Evolutionary conservation across 2,797 vertebrate genomes (phyloP).

Genomic region (Atherinosoma microstoma): DNA sequence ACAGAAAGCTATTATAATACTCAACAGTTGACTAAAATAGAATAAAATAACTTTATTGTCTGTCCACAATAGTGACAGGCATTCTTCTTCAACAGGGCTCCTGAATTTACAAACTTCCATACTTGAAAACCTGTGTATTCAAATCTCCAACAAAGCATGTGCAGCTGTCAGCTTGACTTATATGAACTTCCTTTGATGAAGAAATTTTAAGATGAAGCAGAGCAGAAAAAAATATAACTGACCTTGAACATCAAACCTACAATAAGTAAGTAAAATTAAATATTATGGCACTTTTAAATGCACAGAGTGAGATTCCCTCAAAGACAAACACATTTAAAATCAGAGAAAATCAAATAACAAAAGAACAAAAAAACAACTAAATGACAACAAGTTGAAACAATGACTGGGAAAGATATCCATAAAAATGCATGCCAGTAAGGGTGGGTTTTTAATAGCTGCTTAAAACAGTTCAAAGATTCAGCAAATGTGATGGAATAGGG

Average conservation of each 20-base stretch:
- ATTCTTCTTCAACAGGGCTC: too few relatives aligned
- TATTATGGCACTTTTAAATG: too few relatives aligned
- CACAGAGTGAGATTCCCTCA: too few relatives aligned
- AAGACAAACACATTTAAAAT: too few relatives aligned
- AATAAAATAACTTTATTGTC: too few relatives aligned
- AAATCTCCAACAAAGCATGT: slow-evolving; percentile 3
- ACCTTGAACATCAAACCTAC: neutral
- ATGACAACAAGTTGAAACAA: too few relatives aligned
- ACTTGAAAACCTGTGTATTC: neutral
- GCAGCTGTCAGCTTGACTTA: neutral
- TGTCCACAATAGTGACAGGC: too few relatives aligned
- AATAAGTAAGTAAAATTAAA: neutral
- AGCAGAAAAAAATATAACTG: neutral
- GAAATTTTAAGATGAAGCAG: slow-evolving; percentile 8
- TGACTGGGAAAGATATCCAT: too few relatives aligned
- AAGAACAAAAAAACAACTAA: too few relatives aligned
- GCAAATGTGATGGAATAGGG: neutral
- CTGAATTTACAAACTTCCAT: too few relatives aligned
- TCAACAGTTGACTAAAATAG: neutral
- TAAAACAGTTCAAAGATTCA: neutral
- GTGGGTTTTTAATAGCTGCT: neutral
- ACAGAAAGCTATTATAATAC: neutral
- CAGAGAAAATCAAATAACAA: too few relatives aligned
- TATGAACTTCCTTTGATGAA: neutral
- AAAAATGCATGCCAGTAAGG: neutral